These are phyloP conservation scores for Sebastes dallii DNA, from an alignment of 2,797 vertebrate genomes.

Conservation along the genomic window DNA sequence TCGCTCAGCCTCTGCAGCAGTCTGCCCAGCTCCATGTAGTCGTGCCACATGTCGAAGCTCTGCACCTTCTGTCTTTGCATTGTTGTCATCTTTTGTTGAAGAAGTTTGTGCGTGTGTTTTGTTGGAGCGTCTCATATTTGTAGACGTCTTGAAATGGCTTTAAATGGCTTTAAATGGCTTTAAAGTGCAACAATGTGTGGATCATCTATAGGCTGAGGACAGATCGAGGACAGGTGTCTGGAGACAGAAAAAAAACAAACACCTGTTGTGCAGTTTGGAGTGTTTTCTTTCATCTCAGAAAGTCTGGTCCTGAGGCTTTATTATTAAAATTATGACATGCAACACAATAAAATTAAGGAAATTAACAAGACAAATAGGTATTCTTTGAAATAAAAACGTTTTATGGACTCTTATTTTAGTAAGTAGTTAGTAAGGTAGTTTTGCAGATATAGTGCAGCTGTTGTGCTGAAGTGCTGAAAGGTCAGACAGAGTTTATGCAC, in stretches of 20 bases:
- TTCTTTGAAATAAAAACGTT: background rate
- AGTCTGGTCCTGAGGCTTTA: background rate
- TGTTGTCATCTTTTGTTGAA: background rate
- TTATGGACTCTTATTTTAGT: background rate
- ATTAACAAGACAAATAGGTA: background rate
- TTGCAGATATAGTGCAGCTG: background rate
- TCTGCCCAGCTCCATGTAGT: conserved; percentile 82
- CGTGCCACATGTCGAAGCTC: conserved; percentile 85
- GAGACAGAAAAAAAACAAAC: background rate
- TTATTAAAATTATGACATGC: too few relatives aligned
- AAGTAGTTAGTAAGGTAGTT: too few relatives aligned
- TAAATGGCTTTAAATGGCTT: too few relatives aligned
- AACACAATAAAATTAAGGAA: background rate
- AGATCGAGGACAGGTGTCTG: conserved; percentile 4
- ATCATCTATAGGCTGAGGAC: background rate
- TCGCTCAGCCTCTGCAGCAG: conserved; percentile 58
- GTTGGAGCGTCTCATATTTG: conserved; percentile 26
- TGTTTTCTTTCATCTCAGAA: conserved; percentile 7
- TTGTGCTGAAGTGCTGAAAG: background rate
- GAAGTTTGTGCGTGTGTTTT: background rate
- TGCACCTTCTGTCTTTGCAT: background rate
- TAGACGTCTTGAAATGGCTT: background rate
- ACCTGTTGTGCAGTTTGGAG: background rate
- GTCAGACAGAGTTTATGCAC: background rate
- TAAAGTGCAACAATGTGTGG: conserved; percentile 33